Base-by-base conservation (phyloP, 2,888 invertebrate genomes). In the Meta bourneti region DNA sequence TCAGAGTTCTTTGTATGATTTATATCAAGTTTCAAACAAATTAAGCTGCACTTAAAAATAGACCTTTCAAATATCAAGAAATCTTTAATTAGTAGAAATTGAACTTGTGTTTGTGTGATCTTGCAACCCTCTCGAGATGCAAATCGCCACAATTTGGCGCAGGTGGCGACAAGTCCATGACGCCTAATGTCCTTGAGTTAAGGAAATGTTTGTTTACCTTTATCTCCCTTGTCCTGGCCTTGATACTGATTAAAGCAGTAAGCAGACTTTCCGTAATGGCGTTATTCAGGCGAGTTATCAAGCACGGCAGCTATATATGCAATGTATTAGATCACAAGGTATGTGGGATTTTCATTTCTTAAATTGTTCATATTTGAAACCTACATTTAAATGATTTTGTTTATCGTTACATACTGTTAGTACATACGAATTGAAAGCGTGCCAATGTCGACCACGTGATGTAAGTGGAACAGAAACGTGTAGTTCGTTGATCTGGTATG, bases 281-380 rank as follows among this genome's bases (percentile, higher is more conserved):
- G 11, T 75, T 77, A 9, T 48, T 83, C 8, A 6, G 72, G 49
- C 70, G 83, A 78, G 19, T 89, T 34, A 11, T 79, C n/a, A 90
- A 90, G n/a, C 71, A 84, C 48, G 20, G 84, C 13, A 71, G 77
- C 7, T 52, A 19, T 54, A 48, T 90, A 0, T 84, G 13, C 49
- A 90, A 90, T 71, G 9, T 84, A 6, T 49, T 90, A 20, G 89
- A 90, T 19, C 83, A 69, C 48, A 90, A 90, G 84, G 89, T 90
- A 89, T 8, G 19, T 72, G 7, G 1, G n/a, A 61, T 52, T 77
- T 85, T 51, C 11, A 19, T 79, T n/a, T 49, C n/a, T 54, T 77
- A 5, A 11, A 51, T 51, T 85, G 51, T 61, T 61, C n/a, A n/a
- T n/a, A 16, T 61, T 9, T 61, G 61, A 34, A 34, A 34, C 34